Base-by-base conservation (phyloP, 2,113 vertebrate genomes). In the Triplophysa siluroides region DNA sequence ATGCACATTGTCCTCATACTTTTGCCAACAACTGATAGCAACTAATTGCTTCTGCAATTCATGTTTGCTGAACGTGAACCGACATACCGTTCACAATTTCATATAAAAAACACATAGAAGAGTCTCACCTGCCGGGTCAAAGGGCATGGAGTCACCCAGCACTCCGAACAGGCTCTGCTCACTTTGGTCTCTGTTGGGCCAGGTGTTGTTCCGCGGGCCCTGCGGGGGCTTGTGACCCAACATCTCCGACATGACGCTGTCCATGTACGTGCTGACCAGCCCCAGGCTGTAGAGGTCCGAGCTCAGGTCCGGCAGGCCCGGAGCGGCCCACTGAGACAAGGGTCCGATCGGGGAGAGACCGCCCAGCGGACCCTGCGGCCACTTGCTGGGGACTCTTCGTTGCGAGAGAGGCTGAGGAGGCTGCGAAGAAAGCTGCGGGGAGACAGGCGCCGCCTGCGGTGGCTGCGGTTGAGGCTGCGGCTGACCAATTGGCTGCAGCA, bases 211-310 rank as follows among this genome's bases (percentile, higher is more conserved):
- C 73, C 98, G 95, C 60, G 96, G 96, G 85, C 96, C 97, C 88
- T 96, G 96, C 85, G 96, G 96, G 0, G 95, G 94, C 88, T 99
- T 99, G 87, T 98, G 96, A 45, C 96, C 98, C 86, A 99, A 90
- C 95, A 98, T 95, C 88, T 98, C 98, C 0, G 96, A 96, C 95
- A 99, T 93, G 88, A 98, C 89, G 13, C 94, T 98, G 92, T 99
- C 98, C 96, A 98, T 98, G 86, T 98, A 98, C 87, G 93, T 98
- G 93, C 97, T 98, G 85, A 98, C 98, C 69, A 99, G 92, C 66
- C 98, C 98, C 91, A 99, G 89, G 82, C 96, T 99, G 90, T 98
- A 99, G 81, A 98, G 90, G 86, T 99, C 97, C 0, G 98, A 97
- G 92, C 96, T 98, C 81, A 99, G 92, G 86, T 98, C 96, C 0